These are phyloP conservation scores for Rhinoderma darwinii DNA, from an alignment of 2,113 vertebrate species.

Conservation along the genomic window DNA sequence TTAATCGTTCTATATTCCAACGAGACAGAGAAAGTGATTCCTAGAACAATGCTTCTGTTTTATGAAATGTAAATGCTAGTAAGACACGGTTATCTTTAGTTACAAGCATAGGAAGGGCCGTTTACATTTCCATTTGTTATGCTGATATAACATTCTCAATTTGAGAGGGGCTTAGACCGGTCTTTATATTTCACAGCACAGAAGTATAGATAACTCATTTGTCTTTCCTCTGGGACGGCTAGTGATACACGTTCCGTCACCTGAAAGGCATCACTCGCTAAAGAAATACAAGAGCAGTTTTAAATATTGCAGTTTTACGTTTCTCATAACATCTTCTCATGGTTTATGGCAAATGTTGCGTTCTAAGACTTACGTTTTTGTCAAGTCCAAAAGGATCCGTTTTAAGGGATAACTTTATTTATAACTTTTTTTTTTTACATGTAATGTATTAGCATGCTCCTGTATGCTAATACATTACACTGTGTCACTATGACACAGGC, in stretches of 20 bases:
- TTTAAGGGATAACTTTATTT: too few species aligned
- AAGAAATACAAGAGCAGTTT: neutral
- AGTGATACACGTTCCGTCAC: constrained; percentile 14
- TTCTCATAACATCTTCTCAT: neutral
- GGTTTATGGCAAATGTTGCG: neutral
- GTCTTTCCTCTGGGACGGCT: constrained; percentile 41
- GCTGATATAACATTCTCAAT: constrained; percentile 28
- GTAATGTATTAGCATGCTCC: too few species aligned
- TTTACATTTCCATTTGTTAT: constrained; percentile 20
- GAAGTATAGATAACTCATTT: constrained; percentile 39
- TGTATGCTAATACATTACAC: too few species aligned
- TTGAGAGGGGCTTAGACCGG: constrained; percentile 15
- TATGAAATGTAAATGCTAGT: constrained; percentile 40
- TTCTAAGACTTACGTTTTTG: neutral
- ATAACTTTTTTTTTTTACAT: too few species aligned
- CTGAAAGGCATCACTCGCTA: constrained; percentile 20
- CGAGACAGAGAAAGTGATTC: constrained; percentile 42
- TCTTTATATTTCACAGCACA: constrained; percentile 15
- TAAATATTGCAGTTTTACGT: neutral
- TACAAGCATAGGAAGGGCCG: constrained; percentile 18
- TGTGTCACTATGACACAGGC: too few species aligned
- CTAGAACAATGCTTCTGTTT: constrained; percentile 36
- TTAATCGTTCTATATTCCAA: constrained; percentile 26
- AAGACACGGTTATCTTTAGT: constrained; percentile 27
- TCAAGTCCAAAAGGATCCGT: too few species aligned